Conservation (phyloP, 1,140 invertebrate genomes). For the Apolygus lucorum region DNA sequence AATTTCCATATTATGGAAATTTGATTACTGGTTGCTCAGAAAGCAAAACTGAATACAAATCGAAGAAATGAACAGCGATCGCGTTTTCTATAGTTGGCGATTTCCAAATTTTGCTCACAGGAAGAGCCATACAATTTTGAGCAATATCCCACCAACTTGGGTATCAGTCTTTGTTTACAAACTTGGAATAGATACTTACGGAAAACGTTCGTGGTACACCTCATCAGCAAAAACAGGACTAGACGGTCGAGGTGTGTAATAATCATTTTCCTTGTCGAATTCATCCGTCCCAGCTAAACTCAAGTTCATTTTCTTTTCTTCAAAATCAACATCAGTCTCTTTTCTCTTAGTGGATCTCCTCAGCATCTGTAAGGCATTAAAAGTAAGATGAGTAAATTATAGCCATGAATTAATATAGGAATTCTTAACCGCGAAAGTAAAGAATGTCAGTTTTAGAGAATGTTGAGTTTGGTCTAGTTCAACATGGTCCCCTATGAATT, state of each 20-base stretch:
- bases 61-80: too few species aligned
- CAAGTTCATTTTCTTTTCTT: slow-evolving; percentile 91
- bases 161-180: too few species aligned
- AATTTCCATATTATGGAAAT: too few species aligned
- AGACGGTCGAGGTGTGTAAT: slow-evolving; percentile 56
- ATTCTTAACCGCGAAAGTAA: not conserved
- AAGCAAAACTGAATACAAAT: too few species aligned
- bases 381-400: slow-evolving; percentile 28
- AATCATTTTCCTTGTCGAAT: slow-evolving; percentile 79
- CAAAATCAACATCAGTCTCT: slow-evolving; percentile 91
- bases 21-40: too few species aligned
- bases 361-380: slow-evolving; percentile 59
- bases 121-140: too few species aligned
- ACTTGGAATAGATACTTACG: slow-evolving; percentile 25
- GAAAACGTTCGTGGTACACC: slow-evolving; percentile 32
- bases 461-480: too few species aligned
- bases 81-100: too few species aligned
- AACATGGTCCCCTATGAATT: too few species aligned
- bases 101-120: too few species aligned
- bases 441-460: slow-evolving; percentile 3
- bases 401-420: not conserved
- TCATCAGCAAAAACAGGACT: slow-evolving; percentile 40
- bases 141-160: not conserved
- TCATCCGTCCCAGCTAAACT: slow-evolving; percentile 69
- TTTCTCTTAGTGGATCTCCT: slow-evolving; percentile 85